These are phyloP conservation scores for Mormyrus lacerda DNA, from an alignment of 2,113 vertebrate species.

Conservation along the genomic window DNA sequence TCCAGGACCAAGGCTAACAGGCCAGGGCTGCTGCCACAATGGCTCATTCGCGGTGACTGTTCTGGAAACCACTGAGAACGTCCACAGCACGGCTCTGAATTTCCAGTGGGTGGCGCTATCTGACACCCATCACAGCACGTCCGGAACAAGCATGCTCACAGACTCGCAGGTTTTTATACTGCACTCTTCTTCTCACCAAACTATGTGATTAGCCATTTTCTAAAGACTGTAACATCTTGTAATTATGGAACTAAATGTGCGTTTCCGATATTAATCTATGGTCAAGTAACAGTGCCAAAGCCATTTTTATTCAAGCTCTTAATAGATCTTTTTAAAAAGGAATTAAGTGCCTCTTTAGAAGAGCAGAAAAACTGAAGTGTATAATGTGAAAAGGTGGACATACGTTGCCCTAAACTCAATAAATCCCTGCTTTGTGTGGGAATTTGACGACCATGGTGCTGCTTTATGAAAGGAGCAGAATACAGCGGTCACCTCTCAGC, in stretches of 20 bases:
- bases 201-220: background rate
- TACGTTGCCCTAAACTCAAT: background rate
- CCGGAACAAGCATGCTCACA: conserved; percentile 13
- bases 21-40: background rate
- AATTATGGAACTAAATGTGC: background rate
- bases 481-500: background rate
- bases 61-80: background rate
- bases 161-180: conserved; percentile 8
- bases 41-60: background rate
- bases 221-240: background rate
- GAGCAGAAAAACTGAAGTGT: background rate
- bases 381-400: background rate
- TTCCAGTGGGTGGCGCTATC: background rate
- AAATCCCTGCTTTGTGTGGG: background rate
- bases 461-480: background rate
- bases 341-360: background rate
- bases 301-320: background rate
- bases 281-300: background rate
- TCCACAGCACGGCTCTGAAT: too few relatives aligned
- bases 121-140: background rate
- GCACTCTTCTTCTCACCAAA: background rate
- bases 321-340: background rate
- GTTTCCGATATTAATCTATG: background rate
- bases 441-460: background rate
- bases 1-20: background rate